A percentile compares a stretch with the other conserved stretches of the same genome.
phyloP scores from a whole-genome alignment of 2,888 invertebrate species.

The Gonocerus acuteangulatus region DNA sequence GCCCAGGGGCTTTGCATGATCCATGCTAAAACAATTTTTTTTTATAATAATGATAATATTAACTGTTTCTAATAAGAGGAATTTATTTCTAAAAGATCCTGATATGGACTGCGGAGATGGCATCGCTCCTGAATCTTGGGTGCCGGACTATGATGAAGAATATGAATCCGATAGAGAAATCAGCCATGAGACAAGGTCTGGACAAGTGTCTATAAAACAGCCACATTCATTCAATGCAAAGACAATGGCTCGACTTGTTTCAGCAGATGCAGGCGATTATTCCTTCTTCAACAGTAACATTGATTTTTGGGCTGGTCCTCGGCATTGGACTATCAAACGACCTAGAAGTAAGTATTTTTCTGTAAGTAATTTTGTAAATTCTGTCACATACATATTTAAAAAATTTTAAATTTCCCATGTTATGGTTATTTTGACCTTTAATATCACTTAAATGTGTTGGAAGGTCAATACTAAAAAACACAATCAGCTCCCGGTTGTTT shows the following conservation, averaged over 20 bases:
- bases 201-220: neutral
- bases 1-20: too few relatives aligned
- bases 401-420: too few relatives aligned
- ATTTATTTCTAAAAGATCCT: neutral
- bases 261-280: slow-evolving; percentile 24
- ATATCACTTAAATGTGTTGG: too few relatives aligned
- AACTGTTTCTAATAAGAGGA: too few relatives aligned
- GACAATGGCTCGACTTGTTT: slow-evolving; percentile 27
- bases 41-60: too few relatives aligned
- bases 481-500: too few relatives aligned
- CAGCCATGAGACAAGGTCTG: neutral
- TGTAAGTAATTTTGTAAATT: too few relatives aligned
- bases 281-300: slow-evolving; percentile 29
- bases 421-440: too few relatives aligned
- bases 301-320: slow-evolving; percentile 30
- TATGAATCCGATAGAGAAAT: neutral
- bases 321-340: slow-evolving; percentile 30
- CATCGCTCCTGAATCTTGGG: neutral
- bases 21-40: too few relatives aligned
- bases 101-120: slow-evolving; percentile 6
- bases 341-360: slow-evolving; percentile 5
- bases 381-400: too few relatives aligned
- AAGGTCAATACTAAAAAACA: too few relatives aligned
- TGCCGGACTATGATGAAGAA: slow-evolving; percentile 8
- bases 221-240: slow-evolving; percentile 8